A percentile compares a stretch with the other conserved stretches of the same genome.
Conservation (phyloP, 2,113 vertebrate species). For the Cyrtonyx montezumae region DNA sequence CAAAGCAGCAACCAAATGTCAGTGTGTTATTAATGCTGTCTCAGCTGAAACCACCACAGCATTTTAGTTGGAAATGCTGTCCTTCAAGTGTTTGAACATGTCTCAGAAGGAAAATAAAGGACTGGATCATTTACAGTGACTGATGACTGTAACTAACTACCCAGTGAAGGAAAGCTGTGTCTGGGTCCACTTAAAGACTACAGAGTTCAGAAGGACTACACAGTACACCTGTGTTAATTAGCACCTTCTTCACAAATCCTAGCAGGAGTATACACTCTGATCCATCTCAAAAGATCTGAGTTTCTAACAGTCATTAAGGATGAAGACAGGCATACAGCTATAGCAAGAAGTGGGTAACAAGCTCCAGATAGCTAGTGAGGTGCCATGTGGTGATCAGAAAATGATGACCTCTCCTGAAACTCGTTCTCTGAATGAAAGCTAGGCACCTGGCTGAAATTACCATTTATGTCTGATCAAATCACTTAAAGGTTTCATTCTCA, state of each 20-base stretch:
- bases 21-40: neutral
- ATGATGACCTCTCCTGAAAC: neutral
- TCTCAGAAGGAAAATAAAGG: neutral
- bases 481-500: neutral
- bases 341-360: rapidly evolving
- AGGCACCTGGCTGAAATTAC: neutral
- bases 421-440: neutral
- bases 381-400: neutral
- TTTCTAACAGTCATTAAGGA: neutral
- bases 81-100: neutral
- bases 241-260: neutral
- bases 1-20: neutral
- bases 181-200: neutral
- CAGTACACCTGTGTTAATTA: neutral
- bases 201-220: neutral
- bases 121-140: neutral
- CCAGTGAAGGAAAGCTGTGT: neutral
- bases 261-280: neutral
- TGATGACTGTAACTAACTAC: neutral
- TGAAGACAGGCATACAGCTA: neutral
- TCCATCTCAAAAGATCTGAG: neutral
- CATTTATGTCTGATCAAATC: neutral
- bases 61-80: neutral
- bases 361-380: neutral
- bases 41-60: neutral